Conservation (phyloP, 2,888 invertebrate genomes). For the Synergus umbraculus region DNA sequence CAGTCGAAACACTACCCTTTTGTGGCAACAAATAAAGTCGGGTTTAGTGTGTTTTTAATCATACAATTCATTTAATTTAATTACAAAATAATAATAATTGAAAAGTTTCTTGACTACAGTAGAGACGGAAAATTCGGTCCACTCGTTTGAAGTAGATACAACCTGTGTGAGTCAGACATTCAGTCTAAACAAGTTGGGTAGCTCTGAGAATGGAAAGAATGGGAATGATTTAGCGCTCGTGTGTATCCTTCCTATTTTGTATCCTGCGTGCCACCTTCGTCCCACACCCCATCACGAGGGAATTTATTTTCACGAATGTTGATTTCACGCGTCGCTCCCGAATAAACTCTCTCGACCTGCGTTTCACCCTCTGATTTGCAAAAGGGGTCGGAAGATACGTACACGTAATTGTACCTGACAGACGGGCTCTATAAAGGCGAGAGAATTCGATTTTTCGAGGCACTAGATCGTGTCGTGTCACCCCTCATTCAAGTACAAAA, state of each 20-base stretch:
- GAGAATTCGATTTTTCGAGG: slow-evolving; percentile 18
- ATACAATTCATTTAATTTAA: not conserved
- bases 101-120: not conserved
- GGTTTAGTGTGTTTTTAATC: not conserved
- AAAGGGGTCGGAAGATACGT: slow-evolving; percentile 39
- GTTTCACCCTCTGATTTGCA: slow-evolving; percentile 18
- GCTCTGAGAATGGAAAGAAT: slow-evolving; percentile 26
- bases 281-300: slow-evolving; percentile 46
- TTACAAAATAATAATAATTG: not conserved
- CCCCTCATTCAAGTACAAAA: slow-evolving; percentile 3
- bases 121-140: slow-evolving; percentile 9
- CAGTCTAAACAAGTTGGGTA: slow-evolving; percentile 38
- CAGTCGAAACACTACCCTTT: not conserved
- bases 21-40: not conserved
- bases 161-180: slow-evolving; percentile 34
- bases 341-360: slow-evolving; percentile 38
- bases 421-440: slow-evolving; percentile 13
- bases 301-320: slow-evolving; percentile 65
- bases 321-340: slow-evolving; percentile 55
- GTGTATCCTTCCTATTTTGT: slow-evolving; percentile 35
- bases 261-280: slow-evolving; percentile 33
- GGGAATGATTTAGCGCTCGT: slow-evolving; percentile 37
- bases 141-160: slow-evolving; percentile 25
- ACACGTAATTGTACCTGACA: slow-evolving; percentile 40
- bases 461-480: slow-evolving; percentile 21